Base-by-base conservation (phyloP, 2,888 invertebrate species). In the Myopa testacea region DNA sequence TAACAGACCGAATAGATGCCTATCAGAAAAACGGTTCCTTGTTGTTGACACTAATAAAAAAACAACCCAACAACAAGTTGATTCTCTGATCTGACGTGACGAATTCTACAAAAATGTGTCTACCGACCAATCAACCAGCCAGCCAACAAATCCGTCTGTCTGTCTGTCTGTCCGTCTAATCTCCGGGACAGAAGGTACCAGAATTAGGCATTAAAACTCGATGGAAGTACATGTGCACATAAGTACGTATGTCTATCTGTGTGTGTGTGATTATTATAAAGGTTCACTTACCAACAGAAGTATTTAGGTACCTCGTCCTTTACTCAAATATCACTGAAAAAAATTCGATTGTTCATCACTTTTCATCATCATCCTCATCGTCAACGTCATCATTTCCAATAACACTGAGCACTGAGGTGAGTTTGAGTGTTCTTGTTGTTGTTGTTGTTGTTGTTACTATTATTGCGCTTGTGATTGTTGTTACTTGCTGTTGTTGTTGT, bases 381-480 rank as follows among this genome's bases (percentile, higher is more conserved):
- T 26, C 26, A 26, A 26, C 26, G 26, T 26, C 26, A 26, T 34
- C 26, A 4, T 63, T 63, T 63, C 62, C n/a, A 63, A 19, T 63
- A 26, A 63, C 62, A 34, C 10, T 63, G 3, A 63, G 62, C 12
- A 26, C 62, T 26, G 10, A 19, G 10, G 34, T 63, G n/a, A 12
- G n/a, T 63, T 10, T 6, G n/a, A 50, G 14, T 10, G 4, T 10
- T 26, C 14, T 50, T 38, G 12, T 62, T 71, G 34, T 75, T 78
- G 67, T 50, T 38, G 12, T 62, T 71, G 34, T 75, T 78, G 67
- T 70, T 71, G 65, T 74, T 12, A n/a, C 19, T 74, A 26, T 75
- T 75, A 4, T 60, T 55, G 37, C 71, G 60, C 74, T 78, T 50
- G 60, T 79, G 75, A 72, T 75, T 50, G 50, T 50, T 74, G 74